A percentile compares a stretch with the other conserved stretches of the same genome.
phyloP scores from a whole-genome alignment of 2,797 vertebrate species.

The Percopsis omiscomaycus region DNA sequence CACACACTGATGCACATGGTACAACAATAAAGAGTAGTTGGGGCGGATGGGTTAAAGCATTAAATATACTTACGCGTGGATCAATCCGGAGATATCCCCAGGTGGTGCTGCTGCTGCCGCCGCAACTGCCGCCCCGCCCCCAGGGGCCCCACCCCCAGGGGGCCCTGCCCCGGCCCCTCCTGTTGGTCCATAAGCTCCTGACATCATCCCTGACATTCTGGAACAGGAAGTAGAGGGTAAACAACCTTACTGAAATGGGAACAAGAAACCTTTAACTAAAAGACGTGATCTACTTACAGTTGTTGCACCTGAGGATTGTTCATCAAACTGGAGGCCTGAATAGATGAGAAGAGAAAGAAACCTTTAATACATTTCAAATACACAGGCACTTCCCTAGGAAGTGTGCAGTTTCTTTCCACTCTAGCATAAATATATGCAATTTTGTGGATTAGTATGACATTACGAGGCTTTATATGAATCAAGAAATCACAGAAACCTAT shows the following conservation, averaged over 20 bases:
- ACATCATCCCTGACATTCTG: slow-evolving; percentile 98
- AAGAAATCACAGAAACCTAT: too few species aligned
- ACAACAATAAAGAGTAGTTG: too few species aligned
- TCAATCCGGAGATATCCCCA: slow-evolving; percentile 90
- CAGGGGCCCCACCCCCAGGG: slow-evolving; percentile 1
- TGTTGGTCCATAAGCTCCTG: slow-evolving; percentile 81
- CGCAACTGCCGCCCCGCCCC: background rate
- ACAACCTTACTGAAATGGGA: background rate
- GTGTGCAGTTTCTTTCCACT: too few species aligned
- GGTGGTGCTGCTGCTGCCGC: slow-evolving; percentile 45
- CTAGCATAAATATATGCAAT: too few species aligned
- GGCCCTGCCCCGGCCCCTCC: slow-evolving; percentile 53
- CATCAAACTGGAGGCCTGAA: slow-evolving; percentile 92
- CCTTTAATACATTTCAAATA: too few species aligned
- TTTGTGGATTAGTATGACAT: too few species aligned
- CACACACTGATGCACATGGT: background rate
- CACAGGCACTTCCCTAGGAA: too few species aligned
- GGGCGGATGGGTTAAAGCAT: too few species aligned
- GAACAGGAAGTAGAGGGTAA: background rate
- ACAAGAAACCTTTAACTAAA: background rate
- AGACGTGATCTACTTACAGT: slow-evolving; percentile 81
- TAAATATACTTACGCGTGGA: slow-evolving; percentile 88
- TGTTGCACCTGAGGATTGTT: slow-evolving; percentile 95
- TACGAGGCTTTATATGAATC: too few species aligned
- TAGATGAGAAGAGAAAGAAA: background rate